phyloP scores from a whole-genome alignment of 2,888 invertebrate genomes.

The Cetonia aurata region DNA sequence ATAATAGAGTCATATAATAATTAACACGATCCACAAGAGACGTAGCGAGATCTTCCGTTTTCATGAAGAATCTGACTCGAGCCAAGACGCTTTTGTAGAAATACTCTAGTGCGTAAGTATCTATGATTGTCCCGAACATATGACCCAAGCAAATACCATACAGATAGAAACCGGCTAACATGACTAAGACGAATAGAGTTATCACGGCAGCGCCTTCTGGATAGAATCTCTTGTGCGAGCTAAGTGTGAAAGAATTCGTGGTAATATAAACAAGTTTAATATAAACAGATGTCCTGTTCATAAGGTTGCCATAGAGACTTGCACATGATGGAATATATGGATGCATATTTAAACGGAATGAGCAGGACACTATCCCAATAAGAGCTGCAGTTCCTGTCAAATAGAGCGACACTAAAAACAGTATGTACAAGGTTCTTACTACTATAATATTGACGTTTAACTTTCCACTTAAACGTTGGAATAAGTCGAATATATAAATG shows the following conservation, averaged over 20 bases:
- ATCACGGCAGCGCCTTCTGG: slow-evolving; percentile 29
- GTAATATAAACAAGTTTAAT: slow-evolving; percentile 15
- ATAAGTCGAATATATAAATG: slow-evolving; percentile 36
- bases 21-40: slow-evolving; percentile 14
- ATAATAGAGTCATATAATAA: slow-evolving; percentile 27
- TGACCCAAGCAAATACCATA: slow-evolving; percentile 30
- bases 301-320: background rate
- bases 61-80: slow-evolving; percentile 29
- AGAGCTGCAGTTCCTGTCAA: slow-evolving; percentile 32
- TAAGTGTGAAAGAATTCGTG: slow-evolving; percentile 27
- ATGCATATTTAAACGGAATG: slow-evolving; percentile 14
- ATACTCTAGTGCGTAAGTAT: slow-evolving; percentile 17
- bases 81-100: slow-evolving; percentile 17
- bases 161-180: slow-evolving; percentile 33
- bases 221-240: slow-evolving; percentile 25
- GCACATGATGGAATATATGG: slow-evolving; percentile 29
- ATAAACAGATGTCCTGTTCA: slow-evolving; percentile 18
- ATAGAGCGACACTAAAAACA: slow-evolving; percentile 33
- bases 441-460: slow-evolving; percentile 35
- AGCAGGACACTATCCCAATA: slow-evolving; percentile 36
- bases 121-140: slow-evolving; percentile 25
- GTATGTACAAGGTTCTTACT: slow-evolving; percentile 22
- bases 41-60: slow-evolving; percentile 28
- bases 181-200: slow-evolving; percentile 27
- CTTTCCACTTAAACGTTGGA: slow-evolving; percentile 31